These are phyloP conservation scores for Dromiciops gliroides DNA, from an alignment of 2,113 vertebrate species.

Conservation along the genomic window DNA sequence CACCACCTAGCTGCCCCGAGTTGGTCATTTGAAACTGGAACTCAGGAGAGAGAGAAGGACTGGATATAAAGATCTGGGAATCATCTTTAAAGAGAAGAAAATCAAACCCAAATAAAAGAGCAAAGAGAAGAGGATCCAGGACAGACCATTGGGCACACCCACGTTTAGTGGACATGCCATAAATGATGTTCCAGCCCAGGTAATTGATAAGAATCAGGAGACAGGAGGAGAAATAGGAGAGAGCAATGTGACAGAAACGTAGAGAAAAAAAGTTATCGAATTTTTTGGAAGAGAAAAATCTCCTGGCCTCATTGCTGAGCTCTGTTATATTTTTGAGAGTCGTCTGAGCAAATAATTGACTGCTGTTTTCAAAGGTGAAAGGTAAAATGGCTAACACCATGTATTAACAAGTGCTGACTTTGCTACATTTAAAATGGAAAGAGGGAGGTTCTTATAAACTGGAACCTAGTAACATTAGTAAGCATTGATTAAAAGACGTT, in stretches of 20 bases:
- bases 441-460: not conserved
- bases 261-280: not conserved
- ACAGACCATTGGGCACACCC: rapidly evolving
- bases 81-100: not conserved
- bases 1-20: too few relatives aligned
- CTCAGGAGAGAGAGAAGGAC: not conserved
- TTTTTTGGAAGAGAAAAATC: not conserved
- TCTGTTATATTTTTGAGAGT: not conserved
- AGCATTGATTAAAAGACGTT: not conserved
- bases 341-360: not conserved
- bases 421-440: not conserved
- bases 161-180: not conserved
- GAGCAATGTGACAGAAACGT: not conserved
- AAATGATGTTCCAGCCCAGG: not conserved
- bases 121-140: not conserved
- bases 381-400: not conserved
- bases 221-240: not conserved
- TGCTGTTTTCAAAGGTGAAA: not conserved
- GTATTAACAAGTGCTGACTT: not conserved
- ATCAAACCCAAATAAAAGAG: not conserved
- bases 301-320: not conserved
- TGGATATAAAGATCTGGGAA: not conserved
- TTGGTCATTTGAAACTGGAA: not conserved
- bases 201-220: not conserved
- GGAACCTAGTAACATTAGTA: not conserved